Base-by-base conservation (phyloP, 2,113 vertebrate genomes). In the Thunnus thynnus region DNA sequence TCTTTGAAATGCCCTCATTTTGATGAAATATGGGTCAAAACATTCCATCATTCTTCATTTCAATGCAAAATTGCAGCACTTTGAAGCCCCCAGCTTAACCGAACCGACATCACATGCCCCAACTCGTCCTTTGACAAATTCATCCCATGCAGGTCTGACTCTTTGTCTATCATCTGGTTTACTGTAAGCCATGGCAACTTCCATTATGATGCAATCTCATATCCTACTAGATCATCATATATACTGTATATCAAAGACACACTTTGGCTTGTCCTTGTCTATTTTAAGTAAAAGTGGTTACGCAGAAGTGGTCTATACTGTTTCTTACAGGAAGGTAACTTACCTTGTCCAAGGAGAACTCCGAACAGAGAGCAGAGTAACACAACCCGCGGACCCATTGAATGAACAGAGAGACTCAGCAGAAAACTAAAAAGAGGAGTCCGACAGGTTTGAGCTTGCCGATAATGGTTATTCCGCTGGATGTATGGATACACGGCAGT, bases 301-400 rank as follows among this genome's bases (percentile, higher is more conserved):
- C 3, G 17, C 1, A 13, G 48, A 13, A 1, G n/a, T 13, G 47
- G 5, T 13, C 8, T 27, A 13, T 1, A 20, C 20, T 52, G 68
- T 55, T 32, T 48, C 32, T 13, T 3, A 1, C 14, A 63, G 17
- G 52, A 65, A 82, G 81, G 76, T 85, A 61, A 84, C 94, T 94
- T 94, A 96, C 95, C 94, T 93, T 95, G 94, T 9, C 77, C 90
- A 18, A 80, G 88, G 36, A 94, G 88, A 52, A 85, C 52, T 78
- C 92, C 94, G 84, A 88, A 72, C 63, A 95, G 66, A 68, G 91
- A 86, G 85, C 93, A 87, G 46, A 95, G 86, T 56, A 95, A 77
- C 58, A 91, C 22, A 4, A 78, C 80, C 11, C 57, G 66, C 69
- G 82, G 86, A 90, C 62, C 93, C 95, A 95, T 96, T 84, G 78